A percentile compares a stretch with the other conserved stretches of the same genome.
phyloP scores from a whole-genome alignment of 2,888 invertebrate species.

The Conomelus anceps region DNA sequence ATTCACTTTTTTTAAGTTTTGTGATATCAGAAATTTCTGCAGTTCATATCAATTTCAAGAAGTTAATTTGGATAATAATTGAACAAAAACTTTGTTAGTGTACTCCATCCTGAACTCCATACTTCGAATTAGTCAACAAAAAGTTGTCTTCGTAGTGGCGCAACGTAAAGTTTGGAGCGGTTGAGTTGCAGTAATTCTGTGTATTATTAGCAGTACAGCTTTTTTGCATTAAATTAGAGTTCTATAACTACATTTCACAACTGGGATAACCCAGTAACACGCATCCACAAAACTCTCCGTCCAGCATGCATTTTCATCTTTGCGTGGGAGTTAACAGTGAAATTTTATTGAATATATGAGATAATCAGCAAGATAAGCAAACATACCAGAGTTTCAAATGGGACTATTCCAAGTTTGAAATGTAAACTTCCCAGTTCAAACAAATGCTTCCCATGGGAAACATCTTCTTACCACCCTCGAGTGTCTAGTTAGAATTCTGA shows the following conservation, averaged over 20 bases:
- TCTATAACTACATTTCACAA: not conserved
- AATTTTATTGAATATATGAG: not conserved
- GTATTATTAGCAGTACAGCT: not conserved
- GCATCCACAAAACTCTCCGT: not conserved
- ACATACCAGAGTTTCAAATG: not conserved
- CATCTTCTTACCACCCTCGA: not conserved
- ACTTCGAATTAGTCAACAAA: not conserved
- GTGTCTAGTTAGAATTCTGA: not conserved
- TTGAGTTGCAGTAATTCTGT: not conserved
- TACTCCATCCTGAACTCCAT: not conserved
- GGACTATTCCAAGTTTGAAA: not conserved
- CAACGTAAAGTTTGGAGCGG: not conserved
- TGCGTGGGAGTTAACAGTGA: not conserved
- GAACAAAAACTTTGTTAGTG: not conserved
- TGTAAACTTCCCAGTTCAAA: not conserved
- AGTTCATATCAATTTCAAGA: not conserved
- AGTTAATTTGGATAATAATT: not conserved
- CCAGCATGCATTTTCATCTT: not conserved
- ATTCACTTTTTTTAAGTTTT: not conserved
- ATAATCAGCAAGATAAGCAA: no score
- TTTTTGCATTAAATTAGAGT: not conserved
- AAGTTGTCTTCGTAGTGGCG: not conserved
- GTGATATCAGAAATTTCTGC: not conserved
- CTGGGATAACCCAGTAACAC: not conserved
- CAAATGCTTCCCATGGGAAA: not conserved